Percentiles rank a stretch among this genome's conserved stretches.
Conservation (phyloP, 2,888 invertebrate genomes). For the Germaria angustata region DNA sequence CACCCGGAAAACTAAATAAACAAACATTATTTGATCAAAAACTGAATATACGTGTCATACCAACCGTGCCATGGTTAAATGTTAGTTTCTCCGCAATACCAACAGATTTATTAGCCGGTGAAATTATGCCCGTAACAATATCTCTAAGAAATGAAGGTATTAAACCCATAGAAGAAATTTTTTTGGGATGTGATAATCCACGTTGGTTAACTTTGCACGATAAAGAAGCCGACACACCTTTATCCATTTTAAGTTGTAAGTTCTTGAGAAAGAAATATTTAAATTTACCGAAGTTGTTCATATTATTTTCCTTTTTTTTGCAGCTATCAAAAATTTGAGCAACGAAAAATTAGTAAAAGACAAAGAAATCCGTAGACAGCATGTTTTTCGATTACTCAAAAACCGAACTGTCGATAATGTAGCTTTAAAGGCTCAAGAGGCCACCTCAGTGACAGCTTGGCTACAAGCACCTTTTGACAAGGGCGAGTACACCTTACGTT, state of each 20-base stretch:
- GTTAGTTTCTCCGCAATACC: constrained; percentile 85
- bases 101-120: constrained; percentile 85
- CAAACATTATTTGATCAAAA: constrained; percentile 82
- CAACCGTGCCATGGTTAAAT: constrained; percentile 90
- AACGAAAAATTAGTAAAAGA: constrained; percentile 79
- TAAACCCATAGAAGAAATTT: constrained; percentile 82
- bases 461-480: constrained; percentile 85
- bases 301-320: too few species aligned
- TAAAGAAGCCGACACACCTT: constrained; percentile 75
- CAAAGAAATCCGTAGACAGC: constrained; percentile 79
- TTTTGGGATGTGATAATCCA: constrained; percentile 81
- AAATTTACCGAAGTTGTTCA: too few species aligned
- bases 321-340: constrained; percentile 76
- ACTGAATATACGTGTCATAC: constrained; percentile 87
- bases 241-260: constrained; percentile 78
- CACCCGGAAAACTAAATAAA: constrained; percentile 71
- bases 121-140: constrained; percentile 84
- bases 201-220: constrained; percentile 78
- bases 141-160: constrained; percentile 85
- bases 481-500: constrained; percentile 84
- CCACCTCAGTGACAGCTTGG: constrained; percentile 81
- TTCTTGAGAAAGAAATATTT: neutral
- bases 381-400: constrained; percentile 76
- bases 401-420: constrained; percentile 66
- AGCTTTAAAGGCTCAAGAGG: constrained; percentile 76